Evolutionary conservation across 2,797 vertebrate genomes (phyloP), one percentile per base, ranked within the genome.

Genomic region (Acipenser ruthenus): DNA sequence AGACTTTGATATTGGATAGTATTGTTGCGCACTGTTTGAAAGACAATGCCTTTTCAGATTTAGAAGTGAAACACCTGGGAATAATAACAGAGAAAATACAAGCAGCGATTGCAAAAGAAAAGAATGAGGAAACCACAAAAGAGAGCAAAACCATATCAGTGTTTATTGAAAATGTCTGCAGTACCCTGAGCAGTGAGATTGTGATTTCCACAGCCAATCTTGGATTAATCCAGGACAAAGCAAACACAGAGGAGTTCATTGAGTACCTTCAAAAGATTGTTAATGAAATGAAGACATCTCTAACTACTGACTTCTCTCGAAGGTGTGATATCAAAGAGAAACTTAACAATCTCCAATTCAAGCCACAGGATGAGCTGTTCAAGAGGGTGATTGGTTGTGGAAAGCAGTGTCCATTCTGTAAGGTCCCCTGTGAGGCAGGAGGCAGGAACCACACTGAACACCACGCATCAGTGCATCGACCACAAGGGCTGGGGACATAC

Each of bases 371-470:
- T 0, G 73, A 70, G 59, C 76, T 84, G 63, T 79, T 82, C 52
- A 71, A 58, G 1, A 15, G 62, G 5, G 53, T 83, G 60, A 73
- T 83, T 71, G 77, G 79, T 1, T 83, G 81, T 69, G 78, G 76
- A 49, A 1, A 70, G 2, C 77, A 71, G n/a, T 86, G 83, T 72
- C 83, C 82, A 4, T 86, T 84, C 68, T 85, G 84, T 63, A 55
- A 72, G 55, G 76, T 73, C 56, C 82, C 86, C 1, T 87, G 86
- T 78, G 82, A 87, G 67, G 79, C 80, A 0, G 83, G 71, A 63
- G 18, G 18, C 18, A 18, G 18, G 18, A 18, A 18, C 18, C 18
- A 18, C 18, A 18, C 18, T 18, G 18, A 68, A 7, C 83, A 89
- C 50, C 72, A 73, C 58, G 76, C 82, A 51, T 23, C 79, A 2